Evolutionary conservation across 1,140 invertebrate genomes (phyloP).

Genomic region (Panagrolaimus sp.): DNA sequence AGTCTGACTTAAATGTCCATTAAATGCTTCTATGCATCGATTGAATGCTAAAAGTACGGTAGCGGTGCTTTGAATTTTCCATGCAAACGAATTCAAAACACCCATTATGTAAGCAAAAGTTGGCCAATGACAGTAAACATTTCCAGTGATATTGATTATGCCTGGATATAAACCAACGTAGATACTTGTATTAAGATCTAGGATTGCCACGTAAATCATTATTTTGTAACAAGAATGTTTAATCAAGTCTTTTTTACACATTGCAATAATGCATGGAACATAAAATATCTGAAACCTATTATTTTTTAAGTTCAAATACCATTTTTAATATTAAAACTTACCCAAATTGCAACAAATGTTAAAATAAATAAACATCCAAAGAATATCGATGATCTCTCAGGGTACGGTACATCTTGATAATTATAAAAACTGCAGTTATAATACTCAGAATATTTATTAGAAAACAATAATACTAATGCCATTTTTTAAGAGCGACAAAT

Average conservation of each 20-base stretch:
- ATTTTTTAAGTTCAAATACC: too few relatives aligned
- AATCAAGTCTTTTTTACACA: conserved; percentile 1
- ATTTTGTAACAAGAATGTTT: conserved; percentile 19
- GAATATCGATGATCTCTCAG: too few relatives aligned
- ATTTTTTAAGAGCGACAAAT: too few relatives aligned
- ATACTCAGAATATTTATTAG: too few relatives aligned
- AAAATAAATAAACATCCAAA: too few relatives aligned
- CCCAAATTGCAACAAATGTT: too few relatives aligned
- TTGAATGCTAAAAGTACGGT: conserved; percentile 18
- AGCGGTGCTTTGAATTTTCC: conserved; percentile 13
- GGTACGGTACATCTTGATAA: too few relatives aligned
- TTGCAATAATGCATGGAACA: conserved; percentile 1
- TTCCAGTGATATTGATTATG: conserved; percentile 21
- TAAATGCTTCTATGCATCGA: conserved; percentile 19
- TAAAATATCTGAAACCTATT: conserved; percentile 6
- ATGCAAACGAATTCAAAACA: background rate
- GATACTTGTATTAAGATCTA: background rate
- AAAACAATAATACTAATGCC: too few relatives aligned
- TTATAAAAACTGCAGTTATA: too few relatives aligned
- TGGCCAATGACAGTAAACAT: conserved; percentile 21
- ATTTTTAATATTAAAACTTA: too few relatives aligned
- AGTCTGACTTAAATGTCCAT: background rate
- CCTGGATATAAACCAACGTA: conserved; percentile 19
- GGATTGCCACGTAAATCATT: conserved; percentile 25
- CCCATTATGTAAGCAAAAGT: conserved; percentile 21